phyloP scores from a whole-genome alignment of 2,797 vertebrate genomes.

The Odontamblyopus lacepedii region DNA sequence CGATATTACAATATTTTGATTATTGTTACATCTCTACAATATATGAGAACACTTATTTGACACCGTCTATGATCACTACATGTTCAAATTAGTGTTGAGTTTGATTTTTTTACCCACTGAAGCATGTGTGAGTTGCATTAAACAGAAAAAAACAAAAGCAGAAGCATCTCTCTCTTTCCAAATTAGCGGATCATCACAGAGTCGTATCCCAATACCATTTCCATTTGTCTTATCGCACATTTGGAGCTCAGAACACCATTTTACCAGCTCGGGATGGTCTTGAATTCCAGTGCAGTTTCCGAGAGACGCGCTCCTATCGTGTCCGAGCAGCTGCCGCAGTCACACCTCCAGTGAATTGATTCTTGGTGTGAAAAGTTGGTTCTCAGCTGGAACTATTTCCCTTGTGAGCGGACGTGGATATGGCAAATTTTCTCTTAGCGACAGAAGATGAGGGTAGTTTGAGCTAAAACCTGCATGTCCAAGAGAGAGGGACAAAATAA shows the following conservation, averaged over 20 bases:
- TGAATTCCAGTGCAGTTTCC: background rate
- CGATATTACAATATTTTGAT: no score
- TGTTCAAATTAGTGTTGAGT: no score
- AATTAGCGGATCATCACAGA: no score
- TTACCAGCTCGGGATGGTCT: background rate
- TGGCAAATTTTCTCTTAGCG: background rate
- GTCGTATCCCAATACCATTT: no score
- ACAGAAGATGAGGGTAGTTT: background rate
- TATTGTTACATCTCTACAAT: no score
- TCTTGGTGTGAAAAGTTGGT: conserved; percentile 5
- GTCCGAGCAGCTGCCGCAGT: background rate
- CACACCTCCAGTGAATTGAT: background rate
- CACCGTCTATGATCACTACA: no score
- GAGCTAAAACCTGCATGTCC: background rate
- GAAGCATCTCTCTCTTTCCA: no score
- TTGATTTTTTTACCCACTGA: no score
- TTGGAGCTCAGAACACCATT: background rate
- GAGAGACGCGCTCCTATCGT: background rate
- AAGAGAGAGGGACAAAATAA: background rate
- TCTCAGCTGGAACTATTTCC: conserved; percentile 4
- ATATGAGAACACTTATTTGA: no score
- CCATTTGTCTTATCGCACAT: background rate
- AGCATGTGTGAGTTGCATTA: no score
- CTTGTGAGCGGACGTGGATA: conserved; percentile 21
- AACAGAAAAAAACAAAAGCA: no score